phyloP scores from a whole-genome alignment of 53 echinoderm and acorn worm genomes.

The Temnopleurus reevesii region DNA sequence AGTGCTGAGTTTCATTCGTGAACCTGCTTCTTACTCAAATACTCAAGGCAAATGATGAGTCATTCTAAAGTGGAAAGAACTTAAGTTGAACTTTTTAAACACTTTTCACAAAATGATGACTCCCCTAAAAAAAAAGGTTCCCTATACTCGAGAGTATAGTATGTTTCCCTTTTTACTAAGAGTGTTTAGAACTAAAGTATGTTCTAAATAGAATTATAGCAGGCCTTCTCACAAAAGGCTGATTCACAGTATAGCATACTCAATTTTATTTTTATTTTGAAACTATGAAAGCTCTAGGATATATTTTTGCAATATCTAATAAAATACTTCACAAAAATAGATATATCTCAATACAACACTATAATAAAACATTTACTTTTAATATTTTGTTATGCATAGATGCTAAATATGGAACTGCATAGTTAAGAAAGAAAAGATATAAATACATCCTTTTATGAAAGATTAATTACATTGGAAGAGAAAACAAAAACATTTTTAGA shows the following conservation, averaged over 20 bases:
- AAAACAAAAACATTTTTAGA: too few relatives aligned
- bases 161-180: background rate
- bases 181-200: too few relatives aligned
- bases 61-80: too few relatives aligned
- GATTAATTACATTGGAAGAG: too few relatives aligned
- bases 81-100: too few relatives aligned
- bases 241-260: background rate
- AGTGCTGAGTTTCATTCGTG: too few relatives aligned
- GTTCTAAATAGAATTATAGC: too few relatives aligned
- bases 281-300: background rate
- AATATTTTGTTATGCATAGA: background rate
- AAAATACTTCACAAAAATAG: background rate
- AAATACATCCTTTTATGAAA: background rate
- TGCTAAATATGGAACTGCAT: constrained; percentile 13
- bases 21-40: too few relatives aligned
- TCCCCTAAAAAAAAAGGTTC: too few relatives aligned
- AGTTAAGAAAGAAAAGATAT: too few relatives aligned
- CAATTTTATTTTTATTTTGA: background rate
- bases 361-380: background rate
- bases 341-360: background rate
- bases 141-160: background rate
- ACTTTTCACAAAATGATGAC: too few relatives aligned
- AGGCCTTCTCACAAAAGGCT: background rate
- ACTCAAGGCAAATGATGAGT: too few relatives aligned
- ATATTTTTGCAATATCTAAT: background rate